These are phyloP conservation scores for Habropoda laboriosa DNA, from an alignment of 1,140 invertebrate genomes.

Conservation along the genomic window DNA sequence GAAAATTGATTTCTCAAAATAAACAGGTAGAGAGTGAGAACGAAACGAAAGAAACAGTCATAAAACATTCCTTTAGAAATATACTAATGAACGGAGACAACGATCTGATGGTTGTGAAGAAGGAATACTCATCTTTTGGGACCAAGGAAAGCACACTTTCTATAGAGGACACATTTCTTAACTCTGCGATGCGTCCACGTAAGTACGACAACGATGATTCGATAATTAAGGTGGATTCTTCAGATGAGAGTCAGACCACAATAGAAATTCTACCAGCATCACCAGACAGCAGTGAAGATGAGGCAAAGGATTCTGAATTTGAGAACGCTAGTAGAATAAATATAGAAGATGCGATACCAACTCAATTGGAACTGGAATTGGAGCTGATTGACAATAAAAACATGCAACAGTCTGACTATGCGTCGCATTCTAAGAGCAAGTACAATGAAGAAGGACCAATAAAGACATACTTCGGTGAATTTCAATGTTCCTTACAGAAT, in stretches of 20 bases:
- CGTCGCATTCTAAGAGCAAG: neutral
- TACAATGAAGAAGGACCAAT: neutral
- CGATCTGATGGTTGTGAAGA: slow-evolving; percentile 10
- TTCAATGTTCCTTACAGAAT: slow-evolving; percentile 6
- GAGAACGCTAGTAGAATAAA: slow-evolving; percentile 48
- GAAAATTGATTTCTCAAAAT: neutral
- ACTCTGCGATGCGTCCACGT: neutral
- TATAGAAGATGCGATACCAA: slow-evolving; percentile 70
- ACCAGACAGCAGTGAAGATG: slow-evolving; percentile 62
- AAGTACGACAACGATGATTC: slow-evolving; percentile 55
- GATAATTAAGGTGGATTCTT: slow-evolving; percentile 78
- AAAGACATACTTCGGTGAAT: neutral
- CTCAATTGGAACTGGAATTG: slow-evolving; percentile 75
- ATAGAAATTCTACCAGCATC: slow-evolving; percentile 78
- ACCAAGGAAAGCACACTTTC: slow-evolving; percentile 1
- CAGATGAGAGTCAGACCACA: slow-evolving; percentile 78
- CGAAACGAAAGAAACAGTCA: neutral
- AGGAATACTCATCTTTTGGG: slow-evolving; percentile 16
- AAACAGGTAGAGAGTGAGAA: neutral
- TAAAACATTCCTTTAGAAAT: slow-evolving; percentile 7
- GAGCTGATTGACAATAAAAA: slow-evolving; percentile 71
- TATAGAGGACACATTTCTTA: slow-evolving; percentile 17
- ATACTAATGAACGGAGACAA: neutral
- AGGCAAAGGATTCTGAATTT: slow-evolving; percentile 30
- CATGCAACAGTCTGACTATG: slow-evolving; percentile 21